Conservation (phyloP, 2,113 vertebrate genomes). For the Vimba vimba region DNA sequence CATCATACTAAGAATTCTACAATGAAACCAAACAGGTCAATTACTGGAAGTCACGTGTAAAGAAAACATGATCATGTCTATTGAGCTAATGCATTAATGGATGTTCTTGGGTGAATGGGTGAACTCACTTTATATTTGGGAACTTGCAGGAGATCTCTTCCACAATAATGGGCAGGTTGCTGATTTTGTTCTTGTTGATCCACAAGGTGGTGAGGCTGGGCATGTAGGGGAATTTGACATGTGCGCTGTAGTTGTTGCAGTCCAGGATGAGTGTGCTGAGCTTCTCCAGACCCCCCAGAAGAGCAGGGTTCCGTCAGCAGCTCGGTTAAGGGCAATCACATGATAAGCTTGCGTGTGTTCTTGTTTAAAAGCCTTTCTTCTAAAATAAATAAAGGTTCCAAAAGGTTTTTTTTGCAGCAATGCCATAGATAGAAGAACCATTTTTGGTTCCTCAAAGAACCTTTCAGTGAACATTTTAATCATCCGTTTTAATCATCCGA, state of each 20-base stretch:
- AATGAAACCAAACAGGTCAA: background rate
- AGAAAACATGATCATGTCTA: background rate
- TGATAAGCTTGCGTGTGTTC: background rate
- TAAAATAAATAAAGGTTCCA: no score
- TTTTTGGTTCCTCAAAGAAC: no score
- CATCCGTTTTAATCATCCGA: no score
- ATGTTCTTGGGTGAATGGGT: background rate
- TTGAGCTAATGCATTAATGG: background rate
- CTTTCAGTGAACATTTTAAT: no score
- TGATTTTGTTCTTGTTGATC: conserved; percentile 81
- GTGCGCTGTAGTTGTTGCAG: conserved; percentile 76
- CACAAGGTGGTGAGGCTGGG: conserved; percentile 71
- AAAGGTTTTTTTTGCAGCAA: no score
- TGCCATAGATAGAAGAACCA: no score
- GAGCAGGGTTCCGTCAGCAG: conserved; percentile 74
- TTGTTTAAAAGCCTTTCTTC: no score
- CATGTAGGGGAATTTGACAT: conserved; percentile 80
- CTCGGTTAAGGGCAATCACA: conserved; percentile 65
- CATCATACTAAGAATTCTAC: conserved; percentile 80
- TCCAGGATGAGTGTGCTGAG: conserved; percentile 79
- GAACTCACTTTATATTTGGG: conserved; percentile 74
- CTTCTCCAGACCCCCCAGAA: conserved; percentile 71
- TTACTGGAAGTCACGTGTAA: background rate
- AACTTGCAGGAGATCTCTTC: conserved; percentile 75
- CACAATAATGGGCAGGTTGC: conserved; percentile 76